A percentile compares a stretch with the other conserved stretches of the same genome.
Evolutionary conservation across 2,888 invertebrate genomes (phyloP).

Genomic region (Chloroclysta siterata): DNA sequence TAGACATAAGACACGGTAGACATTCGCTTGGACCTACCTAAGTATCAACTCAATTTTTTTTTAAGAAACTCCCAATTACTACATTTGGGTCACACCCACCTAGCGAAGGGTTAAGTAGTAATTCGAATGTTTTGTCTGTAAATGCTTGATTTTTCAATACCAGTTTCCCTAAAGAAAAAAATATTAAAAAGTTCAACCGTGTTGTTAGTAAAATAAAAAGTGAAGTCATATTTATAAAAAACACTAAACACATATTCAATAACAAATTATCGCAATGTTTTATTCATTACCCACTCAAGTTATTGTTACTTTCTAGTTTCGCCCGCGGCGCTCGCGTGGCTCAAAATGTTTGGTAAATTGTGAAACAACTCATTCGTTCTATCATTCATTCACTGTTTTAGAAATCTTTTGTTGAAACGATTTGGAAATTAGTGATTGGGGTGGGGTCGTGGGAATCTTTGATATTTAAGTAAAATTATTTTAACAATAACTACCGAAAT

Average conservation of each 20-base stretch:
- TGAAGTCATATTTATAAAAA: too few relatives aligned
- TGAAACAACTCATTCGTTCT: slow-evolving; percentile 10
- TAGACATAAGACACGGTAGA: too few relatives aligned
- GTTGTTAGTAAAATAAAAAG: too few relatives aligned
- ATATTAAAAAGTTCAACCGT: too few relatives aligned
- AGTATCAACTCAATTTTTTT: too few relatives aligned
- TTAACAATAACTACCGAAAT: slow-evolving; percentile 7
- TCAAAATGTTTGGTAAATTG: slow-evolving; percentile 58
- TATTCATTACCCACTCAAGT: slow-evolving; percentile 69
- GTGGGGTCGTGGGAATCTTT: slow-evolving; percentile 42
- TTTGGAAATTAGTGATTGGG: slow-evolving; percentile 65
- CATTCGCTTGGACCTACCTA: too few relatives aligned
- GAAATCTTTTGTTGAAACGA: slow-evolving; percentile 44
- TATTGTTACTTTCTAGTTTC: slow-evolving; percentile 67
- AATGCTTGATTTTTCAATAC: too few relatives aligned
- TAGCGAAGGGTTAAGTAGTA: too few relatives aligned
- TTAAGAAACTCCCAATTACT: too few relatives aligned
- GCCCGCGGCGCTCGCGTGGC: slow-evolving; percentile 78
- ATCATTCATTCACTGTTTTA: slow-evolving; percentile 17
- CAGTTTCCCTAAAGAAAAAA: too few relatives aligned
- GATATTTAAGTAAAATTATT: slow-evolving; percentile 13
- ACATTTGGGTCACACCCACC: too few relatives aligned
- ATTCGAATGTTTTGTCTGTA: too few relatives aligned
- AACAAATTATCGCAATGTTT: slow-evolving; percentile 59
- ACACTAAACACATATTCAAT: not conserved